Evolutionary conservation across 2,888 invertebrate genomes (phyloP).

Genomic region (Oscheius sp.): DNA sequence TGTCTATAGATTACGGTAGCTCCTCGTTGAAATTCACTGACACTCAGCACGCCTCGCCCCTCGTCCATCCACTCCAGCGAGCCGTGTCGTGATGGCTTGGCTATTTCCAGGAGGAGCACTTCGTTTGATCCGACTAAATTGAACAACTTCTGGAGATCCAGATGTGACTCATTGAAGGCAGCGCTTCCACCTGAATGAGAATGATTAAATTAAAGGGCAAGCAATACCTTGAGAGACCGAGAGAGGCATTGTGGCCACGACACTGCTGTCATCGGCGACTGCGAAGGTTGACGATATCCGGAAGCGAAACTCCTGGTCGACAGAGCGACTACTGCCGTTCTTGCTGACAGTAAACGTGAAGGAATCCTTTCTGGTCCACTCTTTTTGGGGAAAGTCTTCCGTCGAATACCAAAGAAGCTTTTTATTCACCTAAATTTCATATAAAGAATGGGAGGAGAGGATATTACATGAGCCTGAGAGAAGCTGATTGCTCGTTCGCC

Average conservation of each 20-base stretch:
- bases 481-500: conserved; percentile 47
- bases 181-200: conserved; percentile 54
- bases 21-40: conserved; percentile 57
- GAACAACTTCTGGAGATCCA: conserved; percentile 57
- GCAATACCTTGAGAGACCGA: conserved; percentile 49
- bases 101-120: conserved; percentile 53
- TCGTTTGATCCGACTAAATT: conserved; percentile 45
- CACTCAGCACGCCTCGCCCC: conserved; percentile 40
- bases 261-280: conserved; percentile 54
- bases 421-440: conserved; percentile 51
- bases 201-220: neutral
- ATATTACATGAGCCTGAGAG: conserved; percentile 51
- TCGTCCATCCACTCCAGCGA: conserved; percentile 54
- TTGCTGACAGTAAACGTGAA: conserved; percentile 50
- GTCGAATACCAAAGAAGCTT: conserved; percentile 53
- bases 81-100: conserved; percentile 52
- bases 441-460: neutral
- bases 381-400: conserved; percentile 44
- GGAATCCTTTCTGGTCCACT: conserved; percentile 57
- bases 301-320: conserved; percentile 56
- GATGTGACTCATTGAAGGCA: conserved; percentile 59
- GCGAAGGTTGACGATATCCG: conserved; percentile 67
- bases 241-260: conserved; percentile 48
- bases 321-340: conserved; percentile 44
- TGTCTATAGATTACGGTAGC: conserved; percentile 50